phyloP scores from a whole-genome alignment of 2,113 vertebrate species.

The Pelodiscus sinensis region DNA sequence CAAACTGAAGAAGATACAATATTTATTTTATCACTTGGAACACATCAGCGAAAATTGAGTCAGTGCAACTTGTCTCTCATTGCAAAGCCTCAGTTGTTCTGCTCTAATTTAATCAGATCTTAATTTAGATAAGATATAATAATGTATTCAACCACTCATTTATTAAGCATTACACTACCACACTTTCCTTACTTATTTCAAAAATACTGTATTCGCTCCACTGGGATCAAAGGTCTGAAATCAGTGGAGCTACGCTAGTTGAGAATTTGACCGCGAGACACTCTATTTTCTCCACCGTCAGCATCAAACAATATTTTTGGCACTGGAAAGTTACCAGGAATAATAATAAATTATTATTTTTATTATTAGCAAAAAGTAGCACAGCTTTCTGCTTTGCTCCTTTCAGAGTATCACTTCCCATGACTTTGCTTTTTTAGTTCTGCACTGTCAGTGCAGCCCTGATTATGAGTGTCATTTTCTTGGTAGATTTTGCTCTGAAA shows the following conservation, averaged over 20 bases:
- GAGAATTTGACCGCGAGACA: fast-evolving
- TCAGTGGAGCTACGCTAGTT: background rate
- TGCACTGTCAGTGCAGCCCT: fast-evolving
- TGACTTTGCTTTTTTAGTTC: background rate
- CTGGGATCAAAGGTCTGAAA: background rate
- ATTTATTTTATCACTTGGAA: fast-evolving
- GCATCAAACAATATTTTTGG: background rate
- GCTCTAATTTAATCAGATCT: background rate
- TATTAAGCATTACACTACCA: background rate
- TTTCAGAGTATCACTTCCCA: background rate
- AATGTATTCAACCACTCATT: background rate
- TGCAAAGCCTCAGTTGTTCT: background rate
- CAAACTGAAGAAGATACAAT: background rate
- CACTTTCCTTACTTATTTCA: background rate
- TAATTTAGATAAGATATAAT: background rate
- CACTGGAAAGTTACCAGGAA: background rate
- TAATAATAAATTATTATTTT: too few relatives aligned
- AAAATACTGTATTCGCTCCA: background rate
- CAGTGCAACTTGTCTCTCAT: background rate
- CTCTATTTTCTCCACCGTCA: background rate
- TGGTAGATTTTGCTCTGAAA: conserved; percentile 2
- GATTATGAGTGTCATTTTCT: background rate
- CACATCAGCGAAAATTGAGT: background rate
- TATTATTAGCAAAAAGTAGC: background rate
- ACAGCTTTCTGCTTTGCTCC: background rate